Evolutionary conservation across 2,797 vertebrate genomes (phyloP).

Genomic region (Gadopsis bispinosus): DNA sequence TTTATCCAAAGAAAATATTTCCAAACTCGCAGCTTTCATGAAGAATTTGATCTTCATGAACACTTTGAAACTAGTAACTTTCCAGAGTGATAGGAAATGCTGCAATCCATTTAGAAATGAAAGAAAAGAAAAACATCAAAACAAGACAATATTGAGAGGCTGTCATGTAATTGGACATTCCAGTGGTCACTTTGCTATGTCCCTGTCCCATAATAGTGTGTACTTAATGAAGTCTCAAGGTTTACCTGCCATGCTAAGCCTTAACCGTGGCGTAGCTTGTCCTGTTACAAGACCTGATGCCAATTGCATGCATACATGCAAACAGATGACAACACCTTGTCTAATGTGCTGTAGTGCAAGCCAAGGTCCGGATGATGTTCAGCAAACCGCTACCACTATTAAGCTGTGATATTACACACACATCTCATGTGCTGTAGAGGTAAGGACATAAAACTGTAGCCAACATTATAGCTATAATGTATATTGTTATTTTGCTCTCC

Average conservation of each 20-base stretch:
- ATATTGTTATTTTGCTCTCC: not conserved
- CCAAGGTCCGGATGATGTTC: constrained; percentile 38
- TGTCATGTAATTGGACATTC: not conserved
- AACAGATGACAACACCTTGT: constrained; percentile 18
- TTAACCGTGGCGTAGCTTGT: not conserved
- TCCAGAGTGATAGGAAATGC: not conserved
- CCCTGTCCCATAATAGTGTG: not conserved
- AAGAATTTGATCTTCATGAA: constrained; percentile 20
- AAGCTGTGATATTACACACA: constrained; percentile 10
- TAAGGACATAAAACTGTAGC: not conserved
- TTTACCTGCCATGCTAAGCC: not conserved
- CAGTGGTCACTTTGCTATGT: constrained; percentile 2
- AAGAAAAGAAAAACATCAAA: not conserved
- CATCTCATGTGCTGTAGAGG: not conserved
- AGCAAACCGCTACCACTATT: constrained; percentile 4
- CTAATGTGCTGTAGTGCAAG: constrained; percentile 14
- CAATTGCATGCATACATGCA: not conserved
- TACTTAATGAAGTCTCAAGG: not conserved
- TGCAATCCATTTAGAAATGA: not conserved
- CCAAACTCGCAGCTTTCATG: constrained; percentile 17
- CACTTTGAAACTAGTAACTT: constrained; percentile 10
- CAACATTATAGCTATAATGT: not conserved
- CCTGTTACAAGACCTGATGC: not conserved
- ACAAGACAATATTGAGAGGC: not conserved
- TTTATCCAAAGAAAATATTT: constrained; percentile 7